These are phyloP conservation scores for Drosophila mayaguana DNA, from an alignment of 2,888 invertebrate genomes.

Conservation along the genomic window DNA sequence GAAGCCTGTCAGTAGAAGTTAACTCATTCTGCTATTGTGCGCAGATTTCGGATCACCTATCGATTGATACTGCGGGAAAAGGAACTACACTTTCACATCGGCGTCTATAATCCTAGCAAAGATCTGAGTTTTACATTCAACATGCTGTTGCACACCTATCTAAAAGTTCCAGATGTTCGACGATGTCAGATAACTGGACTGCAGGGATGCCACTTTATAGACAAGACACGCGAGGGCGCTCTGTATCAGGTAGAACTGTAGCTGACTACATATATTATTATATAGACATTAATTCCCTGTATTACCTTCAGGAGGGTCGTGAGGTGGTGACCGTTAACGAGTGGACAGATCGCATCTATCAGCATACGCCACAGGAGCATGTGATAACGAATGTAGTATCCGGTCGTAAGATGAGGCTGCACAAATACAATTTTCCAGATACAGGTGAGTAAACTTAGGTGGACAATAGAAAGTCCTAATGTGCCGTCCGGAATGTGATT, in stretches of 20 bases:
- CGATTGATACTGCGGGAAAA: constrained; percentile 95
- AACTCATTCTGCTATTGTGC: constrained; percentile 6
- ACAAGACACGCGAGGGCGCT: constrained; percentile 94
- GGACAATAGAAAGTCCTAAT: too few relatives aligned
- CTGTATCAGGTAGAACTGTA: constrained; percentile 88
- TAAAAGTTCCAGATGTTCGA: constrained; percentile 97
- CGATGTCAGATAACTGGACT: constrained; percentile 96
- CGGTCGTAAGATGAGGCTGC: constrained; percentile 95
- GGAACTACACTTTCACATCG: constrained; percentile 96
- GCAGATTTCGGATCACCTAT: constrained; percentile 95
- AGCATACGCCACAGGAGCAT: constrained; percentile 96
- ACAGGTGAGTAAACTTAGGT: constrained; percentile 87
- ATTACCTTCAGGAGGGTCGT: constrained; percentile 88
- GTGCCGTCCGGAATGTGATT: too few relatives aligned
- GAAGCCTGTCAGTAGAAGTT: neutral
- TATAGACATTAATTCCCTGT: neutral
- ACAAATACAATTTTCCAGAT: constrained; percentile 97
- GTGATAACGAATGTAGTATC: constrained; percentile 97
- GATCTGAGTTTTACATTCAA: constrained; percentile 96
- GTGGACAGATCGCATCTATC: constrained; percentile 97
- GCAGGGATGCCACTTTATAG: constrained; percentile 95
- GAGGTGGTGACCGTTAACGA: constrained; percentile 95
- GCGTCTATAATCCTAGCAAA: constrained; percentile 97
- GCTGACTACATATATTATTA: neutral
- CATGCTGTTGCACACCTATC: constrained; percentile 96